phyloP scores from a whole-genome alignment of 2,113 vertebrate genomes.

The Alethe diademata region DNA sequence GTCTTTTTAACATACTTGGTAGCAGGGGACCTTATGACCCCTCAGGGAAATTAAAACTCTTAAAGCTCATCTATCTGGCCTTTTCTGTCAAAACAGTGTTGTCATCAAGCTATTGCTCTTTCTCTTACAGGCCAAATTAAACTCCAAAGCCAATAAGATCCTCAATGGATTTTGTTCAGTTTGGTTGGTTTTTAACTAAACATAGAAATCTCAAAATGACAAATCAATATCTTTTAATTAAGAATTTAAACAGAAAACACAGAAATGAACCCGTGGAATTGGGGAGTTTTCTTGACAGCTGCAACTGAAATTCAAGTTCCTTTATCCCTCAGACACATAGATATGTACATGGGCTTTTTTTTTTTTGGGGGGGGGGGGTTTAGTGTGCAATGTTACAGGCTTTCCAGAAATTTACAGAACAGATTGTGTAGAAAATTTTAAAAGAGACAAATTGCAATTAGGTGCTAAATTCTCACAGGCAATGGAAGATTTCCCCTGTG shows the following conservation, averaged over 20 bases:
- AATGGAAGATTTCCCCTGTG: background rate
- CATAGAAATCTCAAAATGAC: constrained; percentile 25
- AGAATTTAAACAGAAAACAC: background rate
- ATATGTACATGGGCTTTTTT: background rate
- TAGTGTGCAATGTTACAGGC: background rate
- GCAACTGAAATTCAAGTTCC: background rate
- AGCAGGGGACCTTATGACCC: constrained; percentile 26
- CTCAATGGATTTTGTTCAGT: background rate
- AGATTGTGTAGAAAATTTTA: background rate
- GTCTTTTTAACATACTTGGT: constrained; percentile 33
- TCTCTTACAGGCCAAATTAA: background rate
- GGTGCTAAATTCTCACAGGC: background rate
- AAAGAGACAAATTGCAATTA: background rate
- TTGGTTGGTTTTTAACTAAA: background rate
- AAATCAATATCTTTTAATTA: constrained; percentile 14
- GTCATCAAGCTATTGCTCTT: background rate
- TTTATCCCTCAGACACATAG: background rate
- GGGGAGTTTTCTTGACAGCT: background rate
- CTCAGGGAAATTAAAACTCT: constrained; percentile 52
- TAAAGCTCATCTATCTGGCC: constrained; percentile 9
- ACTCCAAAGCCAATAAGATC: background rate
- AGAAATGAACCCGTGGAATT: background rate
- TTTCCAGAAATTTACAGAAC: background rate
- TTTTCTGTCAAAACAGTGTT: constrained; percentile 11
- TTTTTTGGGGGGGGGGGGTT: background rate